These are phyloP conservation scores for Smithornis capensis DNA, from an alignment of 2,113 vertebrate genomes.

Conservation along the genomic window DNA sequence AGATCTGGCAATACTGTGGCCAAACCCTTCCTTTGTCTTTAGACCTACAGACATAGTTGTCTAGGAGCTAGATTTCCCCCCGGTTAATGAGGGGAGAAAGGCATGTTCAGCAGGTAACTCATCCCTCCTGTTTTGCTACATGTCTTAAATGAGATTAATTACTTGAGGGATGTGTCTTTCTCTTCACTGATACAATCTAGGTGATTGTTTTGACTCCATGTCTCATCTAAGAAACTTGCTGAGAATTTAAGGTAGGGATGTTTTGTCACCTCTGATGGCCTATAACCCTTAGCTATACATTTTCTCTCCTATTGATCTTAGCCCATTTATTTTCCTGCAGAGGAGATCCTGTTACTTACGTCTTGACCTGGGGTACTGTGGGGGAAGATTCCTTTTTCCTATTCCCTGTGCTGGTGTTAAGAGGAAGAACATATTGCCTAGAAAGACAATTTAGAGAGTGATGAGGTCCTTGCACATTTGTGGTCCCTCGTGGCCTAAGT, in stretches of 20 bases:
- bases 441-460: not conserved
- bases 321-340: not conserved
- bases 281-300: not conserved
- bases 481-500: not conserved
- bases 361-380: not conserved
- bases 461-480: not conserved
- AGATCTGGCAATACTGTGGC: not conserved
- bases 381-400: not conserved
- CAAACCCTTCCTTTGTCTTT: not conserved
- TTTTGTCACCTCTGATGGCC: not conserved
- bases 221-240: not conserved
- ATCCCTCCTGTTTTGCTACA: not conserved
- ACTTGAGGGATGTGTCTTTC: not conserved
- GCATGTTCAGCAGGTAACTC: not conserved
- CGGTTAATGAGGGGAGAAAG: not conserved
- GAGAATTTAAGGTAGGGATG: not conserved
- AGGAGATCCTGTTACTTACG: not conserved
- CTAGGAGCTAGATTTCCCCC: not conserved
- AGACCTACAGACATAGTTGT: not conserved
- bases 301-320: not conserved
- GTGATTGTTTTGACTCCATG: not conserved
- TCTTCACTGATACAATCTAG: not conserved
- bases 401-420: not conserved
- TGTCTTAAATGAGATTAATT: not conserved
- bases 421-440: not conserved